Percentiles rank a stretch among this genome's conserved stretches.
phyloP scores from a whole-genome alignment of 2,888 invertebrate genomes.

The Helicoverpa assulta region DNA sequence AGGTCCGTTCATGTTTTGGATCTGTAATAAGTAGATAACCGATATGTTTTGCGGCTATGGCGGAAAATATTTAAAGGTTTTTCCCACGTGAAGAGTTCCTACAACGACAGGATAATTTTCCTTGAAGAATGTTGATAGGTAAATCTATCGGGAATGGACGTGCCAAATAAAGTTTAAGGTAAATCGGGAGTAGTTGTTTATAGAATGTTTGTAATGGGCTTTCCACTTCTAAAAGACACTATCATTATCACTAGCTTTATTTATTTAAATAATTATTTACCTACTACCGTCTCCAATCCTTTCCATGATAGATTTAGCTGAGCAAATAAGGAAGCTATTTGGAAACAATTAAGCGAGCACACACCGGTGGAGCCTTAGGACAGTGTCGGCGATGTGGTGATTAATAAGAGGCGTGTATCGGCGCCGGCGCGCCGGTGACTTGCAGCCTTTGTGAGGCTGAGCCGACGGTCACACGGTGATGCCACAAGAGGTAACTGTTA shows the following conservation, averaged over 20 bases:
- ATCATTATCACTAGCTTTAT: no score
- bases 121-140: constrained; percentile 18
- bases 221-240: background rate
- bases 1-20: constrained; percentile 17
- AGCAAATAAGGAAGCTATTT: constrained; percentile 54
- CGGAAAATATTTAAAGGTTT: constrained; percentile 13
- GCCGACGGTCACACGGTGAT: constrained; percentile 71
- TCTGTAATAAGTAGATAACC: constrained; percentile 3
- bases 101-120: constrained; percentile 14
- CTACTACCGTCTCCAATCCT: no score
- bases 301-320: background rate
- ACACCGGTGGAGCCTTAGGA: constrained; percentile 49
- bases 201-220: background rate
- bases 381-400: constrained; percentile 75
- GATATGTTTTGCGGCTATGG: background rate
- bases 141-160: background rate
- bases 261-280: no score
- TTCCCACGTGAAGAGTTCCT: constrained; percentile 4
- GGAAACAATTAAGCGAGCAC: constrained; percentile 66
- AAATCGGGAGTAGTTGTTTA: background rate
- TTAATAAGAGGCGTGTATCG: constrained; percentile 79
- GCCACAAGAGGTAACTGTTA: constrained; percentile 10
- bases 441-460: constrained; percentile 71
- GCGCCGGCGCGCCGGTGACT: constrained; percentile 85
- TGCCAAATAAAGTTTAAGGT: background rate